Conservation (phyloP, 2,888 invertebrate genomes). For the Calliphora vomitoria region DNA sequence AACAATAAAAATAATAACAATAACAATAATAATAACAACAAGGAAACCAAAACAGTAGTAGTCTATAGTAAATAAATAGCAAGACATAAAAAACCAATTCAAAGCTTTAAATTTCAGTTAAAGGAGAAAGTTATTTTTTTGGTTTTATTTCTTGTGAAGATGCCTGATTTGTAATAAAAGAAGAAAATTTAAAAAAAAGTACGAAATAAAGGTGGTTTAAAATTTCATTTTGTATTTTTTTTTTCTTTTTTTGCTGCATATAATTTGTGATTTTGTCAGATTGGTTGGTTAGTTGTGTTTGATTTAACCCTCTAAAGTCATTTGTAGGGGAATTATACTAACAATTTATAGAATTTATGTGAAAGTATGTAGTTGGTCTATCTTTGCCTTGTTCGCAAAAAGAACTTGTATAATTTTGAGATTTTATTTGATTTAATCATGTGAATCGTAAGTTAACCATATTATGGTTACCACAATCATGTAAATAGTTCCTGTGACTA, state of each 20-base stretch:
- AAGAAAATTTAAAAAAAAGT: background rate
- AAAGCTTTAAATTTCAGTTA: constrained; percentile 69
- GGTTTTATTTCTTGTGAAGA: constrained; percentile 47
- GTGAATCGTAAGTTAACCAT: no score
- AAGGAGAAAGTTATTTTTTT: constrained; percentile 71
- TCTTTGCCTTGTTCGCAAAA: no score
- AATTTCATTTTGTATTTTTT: constrained; percentile 54
- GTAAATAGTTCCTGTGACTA: no score
- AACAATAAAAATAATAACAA: constrained; percentile 9
- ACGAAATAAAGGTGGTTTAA: constrained; percentile 52
- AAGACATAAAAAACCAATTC: constrained; percentile 50
- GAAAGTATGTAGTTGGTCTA: no score
- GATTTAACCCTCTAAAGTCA: constrained; percentile 54
- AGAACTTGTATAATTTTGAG: no score
- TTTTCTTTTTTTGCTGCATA: constrained; percentile 21
- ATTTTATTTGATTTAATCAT: no score
- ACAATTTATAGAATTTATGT: no score
- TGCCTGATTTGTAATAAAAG: constrained; percentile 23
- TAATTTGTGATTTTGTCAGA: constrained; percentile 66
- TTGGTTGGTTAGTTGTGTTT: background rate
- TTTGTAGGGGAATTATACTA: background rate
- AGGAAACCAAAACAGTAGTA: background rate
- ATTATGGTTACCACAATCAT: no score
- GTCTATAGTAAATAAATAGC: background rate
- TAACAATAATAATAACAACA: background rate